Evolutionary conservation across 1,140 invertebrate species (phyloP).

Genomic region (Teleopsis dalmanni): DNA sequence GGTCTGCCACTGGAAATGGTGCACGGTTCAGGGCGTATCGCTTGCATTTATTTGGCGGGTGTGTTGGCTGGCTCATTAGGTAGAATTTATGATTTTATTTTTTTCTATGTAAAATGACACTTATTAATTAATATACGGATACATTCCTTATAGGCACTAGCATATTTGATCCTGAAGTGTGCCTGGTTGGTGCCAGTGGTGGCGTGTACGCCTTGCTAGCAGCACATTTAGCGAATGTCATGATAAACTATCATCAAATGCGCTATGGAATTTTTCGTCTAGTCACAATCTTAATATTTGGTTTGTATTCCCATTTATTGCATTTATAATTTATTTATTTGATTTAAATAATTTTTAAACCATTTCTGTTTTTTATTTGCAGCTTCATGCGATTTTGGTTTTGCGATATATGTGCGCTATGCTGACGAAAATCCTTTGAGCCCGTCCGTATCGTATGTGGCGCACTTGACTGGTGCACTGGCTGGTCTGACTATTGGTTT

Average conservation of each 20-base stretch:
- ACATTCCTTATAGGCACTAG: conserved; percentile 55
- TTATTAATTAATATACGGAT: background rate
- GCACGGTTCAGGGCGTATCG: conserved; percentile 84
- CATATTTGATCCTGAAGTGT: conserved; percentile 89
- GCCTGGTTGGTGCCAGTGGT: conserved; percentile 87
- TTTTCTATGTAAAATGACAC: background rate
- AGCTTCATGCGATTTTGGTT: conserved; percentile 89
- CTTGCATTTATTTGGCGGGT: conserved; percentile 86
- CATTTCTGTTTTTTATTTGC: conserved; percentile 26
- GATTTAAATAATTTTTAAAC: background rate
- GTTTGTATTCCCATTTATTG: conserved; percentile 50
- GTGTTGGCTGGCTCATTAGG: conserved; percentile 88
- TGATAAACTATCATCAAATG: conserved; percentile 95
- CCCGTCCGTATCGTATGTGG: conserved; percentile 85
- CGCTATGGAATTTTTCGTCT: conserved; percentile 85
- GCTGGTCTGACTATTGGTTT: conserved; percentile 84
- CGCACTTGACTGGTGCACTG: conserved; percentile 85
- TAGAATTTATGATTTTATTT: background rate
- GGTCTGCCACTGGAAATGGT: conserved; percentile 94
- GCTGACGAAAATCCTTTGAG: conserved; percentile 58
- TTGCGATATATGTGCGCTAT: conserved; percentile 89
- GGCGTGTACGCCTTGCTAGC: conserved; percentile 90
- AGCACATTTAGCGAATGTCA: conserved; percentile 88
- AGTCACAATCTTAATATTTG: conserved; percentile 84
- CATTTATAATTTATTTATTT: background rate